A percentile compares a stretch with the other conserved stretches of the same genome.
These are phyloP conservation scores for Leptobrachium ailaonicum DNA, from an alignment of 2,113 vertebrate species.

Conservation along the genomic window DNA sequence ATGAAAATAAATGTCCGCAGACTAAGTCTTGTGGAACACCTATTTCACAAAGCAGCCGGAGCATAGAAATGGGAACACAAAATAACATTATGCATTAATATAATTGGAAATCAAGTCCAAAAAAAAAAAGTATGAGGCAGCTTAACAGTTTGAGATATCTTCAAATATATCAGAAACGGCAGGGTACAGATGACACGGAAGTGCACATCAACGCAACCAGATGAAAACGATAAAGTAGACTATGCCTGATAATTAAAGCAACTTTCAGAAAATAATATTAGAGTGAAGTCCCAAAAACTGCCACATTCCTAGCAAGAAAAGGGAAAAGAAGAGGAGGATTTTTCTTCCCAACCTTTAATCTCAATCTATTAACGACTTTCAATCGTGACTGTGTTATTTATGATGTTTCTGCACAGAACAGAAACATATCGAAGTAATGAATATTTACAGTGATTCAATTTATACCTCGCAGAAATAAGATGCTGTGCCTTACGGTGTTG, in stretches of 20 bases:
- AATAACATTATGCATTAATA: slow-evolving; percentile 41
- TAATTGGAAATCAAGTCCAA: slow-evolving; percentile 36
- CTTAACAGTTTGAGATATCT: slow-evolving; percentile 33
- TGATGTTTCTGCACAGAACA: no score
- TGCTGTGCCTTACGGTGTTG: not conserved
- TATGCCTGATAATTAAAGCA: slow-evolving; percentile 38
- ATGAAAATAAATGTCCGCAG: slow-evolving; percentile 33
- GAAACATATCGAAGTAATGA: not conserved
- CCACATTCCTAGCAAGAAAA: slow-evolving; percentile 7
- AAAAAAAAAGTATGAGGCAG: slow-evolving; percentile 22
- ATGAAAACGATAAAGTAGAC: slow-evolving; percentile 7
- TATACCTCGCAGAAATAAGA: not conserved
- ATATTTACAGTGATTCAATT: not conserved
- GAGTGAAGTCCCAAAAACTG: slow-evolving; percentile 25
- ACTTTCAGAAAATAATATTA: slow-evolving; percentile 21
- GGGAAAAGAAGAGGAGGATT: slow-evolving; percentile 2
- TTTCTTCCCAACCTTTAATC: slow-evolving; percentile 13
- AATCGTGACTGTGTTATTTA: not conserved
- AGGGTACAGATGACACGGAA: slow-evolving; percentile 8
- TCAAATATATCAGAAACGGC: slow-evolving; percentile 14
- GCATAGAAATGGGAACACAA: slow-evolving; percentile 39
- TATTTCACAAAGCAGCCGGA: slow-evolving; percentile 37
- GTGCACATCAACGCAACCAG: slow-evolving; percentile 14
- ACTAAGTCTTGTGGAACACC: slow-evolving; percentile 44
- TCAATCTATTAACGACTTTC: not conserved